Percentiles rank a stretch among this genome's conserved stretches.
Conservation (phyloP, 2,888 invertebrate species). For the Dynastes hyllus region DNA sequence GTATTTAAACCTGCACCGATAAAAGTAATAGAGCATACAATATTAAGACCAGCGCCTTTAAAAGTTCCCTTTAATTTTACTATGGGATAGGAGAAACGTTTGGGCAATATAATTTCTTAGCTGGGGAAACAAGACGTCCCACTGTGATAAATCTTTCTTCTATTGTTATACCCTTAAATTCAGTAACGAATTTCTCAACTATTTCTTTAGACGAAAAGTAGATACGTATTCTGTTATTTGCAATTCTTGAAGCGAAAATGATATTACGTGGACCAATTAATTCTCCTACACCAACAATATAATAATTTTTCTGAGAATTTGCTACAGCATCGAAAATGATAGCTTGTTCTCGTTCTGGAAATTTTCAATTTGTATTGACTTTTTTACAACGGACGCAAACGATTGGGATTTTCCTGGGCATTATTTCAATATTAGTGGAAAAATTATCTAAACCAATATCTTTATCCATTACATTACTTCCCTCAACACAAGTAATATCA, state of each 20-base stretch:
- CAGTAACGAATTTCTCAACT: background rate
- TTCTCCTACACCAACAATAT: background rate
- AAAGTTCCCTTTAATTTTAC: no score
- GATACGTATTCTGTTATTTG: constrained; percentile 23
- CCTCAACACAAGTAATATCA: background rate
- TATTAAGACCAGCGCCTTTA: background rate
- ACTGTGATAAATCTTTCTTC: background rate
- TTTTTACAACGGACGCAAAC: background rate
- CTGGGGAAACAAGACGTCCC: background rate
- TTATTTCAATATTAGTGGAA: background rate
- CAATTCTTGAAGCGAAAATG: constrained; percentile 13
- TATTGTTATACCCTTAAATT: background rate
- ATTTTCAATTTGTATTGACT: background rate
- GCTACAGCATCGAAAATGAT: constrained; percentile 11
- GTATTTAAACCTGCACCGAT: constrained; percentile 2
- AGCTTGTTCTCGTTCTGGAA: constrained; percentile 11
- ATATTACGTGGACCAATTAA: constrained; percentile 9
- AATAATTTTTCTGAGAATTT: background rate
- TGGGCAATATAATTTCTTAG: background rate
- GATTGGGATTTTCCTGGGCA: background rate
- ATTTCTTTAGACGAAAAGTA: constrained; percentile 22
- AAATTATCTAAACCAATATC: background rate
- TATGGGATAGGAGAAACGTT: background rate
- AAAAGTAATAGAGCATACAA: constrained; percentile 4
- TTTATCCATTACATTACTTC: background rate